Percentiles rank a stretch among this genome's conserved stretches.
These are phyloP conservation scores for Drosophila tani DNA, from an alignment of 1,140 invertebrate species.

Conservation along the genomic window DNA sequence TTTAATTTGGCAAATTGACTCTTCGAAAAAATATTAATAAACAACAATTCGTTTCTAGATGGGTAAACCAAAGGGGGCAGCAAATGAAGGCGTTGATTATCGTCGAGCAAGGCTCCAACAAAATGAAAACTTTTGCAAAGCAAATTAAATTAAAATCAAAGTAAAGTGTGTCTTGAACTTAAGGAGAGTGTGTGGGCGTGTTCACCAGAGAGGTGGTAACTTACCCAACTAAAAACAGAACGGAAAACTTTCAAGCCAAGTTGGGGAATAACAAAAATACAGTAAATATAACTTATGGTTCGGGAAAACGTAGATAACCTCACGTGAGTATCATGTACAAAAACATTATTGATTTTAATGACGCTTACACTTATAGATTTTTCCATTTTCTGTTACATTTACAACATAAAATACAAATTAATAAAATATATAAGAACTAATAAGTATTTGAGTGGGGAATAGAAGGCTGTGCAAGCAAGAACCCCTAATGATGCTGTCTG, in stretches of 20 bases:
- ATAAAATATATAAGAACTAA: conserved; percentile 15
- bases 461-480: background rate
- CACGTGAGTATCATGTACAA: too few relatives aligned
- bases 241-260: conserved; percentile 32
- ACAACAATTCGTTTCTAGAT: conserved; percentile 5
- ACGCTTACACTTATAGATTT: background rate
- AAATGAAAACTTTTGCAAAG: conserved; percentile 50
- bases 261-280: conserved; percentile 10
- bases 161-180: conserved; percentile 25
- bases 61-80: background rate
- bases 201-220: conserved; percentile 30
- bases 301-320: background rate
- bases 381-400: background rate
- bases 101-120: conserved; percentile 4
- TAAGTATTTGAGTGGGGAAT: conserved; percentile 1
- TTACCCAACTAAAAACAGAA: conserved; percentile 47
- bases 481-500: conserved; percentile 41
- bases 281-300: background rate
- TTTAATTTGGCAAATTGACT: conserved; percentile 55
- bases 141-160: conserved; percentile 69
- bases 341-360: conserved; percentile 3
- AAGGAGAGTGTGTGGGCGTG: conserved; percentile 10
- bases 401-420: background rate
- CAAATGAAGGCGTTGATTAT: conserved; percentile 32
- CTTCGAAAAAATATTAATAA: conserved; percentile 14